These are phyloP conservation scores for Scopus umbretta DNA, from an alignment of 2,113 vertebrate species.

Conservation along the genomic window DNA sequence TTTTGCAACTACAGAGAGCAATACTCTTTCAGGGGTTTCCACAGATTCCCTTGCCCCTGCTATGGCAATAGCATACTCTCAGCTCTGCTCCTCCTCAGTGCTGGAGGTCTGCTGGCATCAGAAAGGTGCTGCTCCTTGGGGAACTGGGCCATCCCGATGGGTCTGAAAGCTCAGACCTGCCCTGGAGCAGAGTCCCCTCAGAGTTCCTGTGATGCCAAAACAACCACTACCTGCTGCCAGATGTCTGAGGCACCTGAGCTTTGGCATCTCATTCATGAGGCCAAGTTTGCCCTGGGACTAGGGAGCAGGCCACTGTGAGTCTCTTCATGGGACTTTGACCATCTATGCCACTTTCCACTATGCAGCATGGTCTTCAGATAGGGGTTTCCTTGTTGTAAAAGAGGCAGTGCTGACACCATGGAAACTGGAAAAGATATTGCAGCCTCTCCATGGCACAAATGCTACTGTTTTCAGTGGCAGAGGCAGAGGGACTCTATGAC, in stretches of 20 bases:
- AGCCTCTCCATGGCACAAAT: not conserved
- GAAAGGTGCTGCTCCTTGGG: not conserved
- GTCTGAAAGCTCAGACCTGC: not conserved
- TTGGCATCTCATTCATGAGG: not conserved
- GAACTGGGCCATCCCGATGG: fast-evolving
- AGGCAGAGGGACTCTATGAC: not conserved
- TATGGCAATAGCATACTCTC: conserved; percentile 39
- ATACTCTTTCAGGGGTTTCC: conserved; percentile 50
- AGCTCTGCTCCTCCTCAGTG: not conserved
- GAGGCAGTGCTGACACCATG: not conserved
- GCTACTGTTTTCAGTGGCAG: not conserved
- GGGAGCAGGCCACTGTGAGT: fast-evolving
- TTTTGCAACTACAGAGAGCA: not conserved
- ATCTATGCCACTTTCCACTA: not conserved
- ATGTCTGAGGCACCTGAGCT: not conserved
- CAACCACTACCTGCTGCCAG: not conserved
- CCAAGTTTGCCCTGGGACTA: not conserved
- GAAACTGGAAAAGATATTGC: not conserved
- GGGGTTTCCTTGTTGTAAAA: not conserved
- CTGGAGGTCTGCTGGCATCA: not conserved
- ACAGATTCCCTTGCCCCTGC: conserved; percentile 31
- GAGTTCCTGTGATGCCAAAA: not conserved
- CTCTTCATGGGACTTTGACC: not conserved
- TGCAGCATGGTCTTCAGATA: fast-evolving
- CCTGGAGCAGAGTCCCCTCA: fast-evolving